Conservation (phyloP, 2,888 invertebrate species). For the Limnephilus lunatus region DNA sequence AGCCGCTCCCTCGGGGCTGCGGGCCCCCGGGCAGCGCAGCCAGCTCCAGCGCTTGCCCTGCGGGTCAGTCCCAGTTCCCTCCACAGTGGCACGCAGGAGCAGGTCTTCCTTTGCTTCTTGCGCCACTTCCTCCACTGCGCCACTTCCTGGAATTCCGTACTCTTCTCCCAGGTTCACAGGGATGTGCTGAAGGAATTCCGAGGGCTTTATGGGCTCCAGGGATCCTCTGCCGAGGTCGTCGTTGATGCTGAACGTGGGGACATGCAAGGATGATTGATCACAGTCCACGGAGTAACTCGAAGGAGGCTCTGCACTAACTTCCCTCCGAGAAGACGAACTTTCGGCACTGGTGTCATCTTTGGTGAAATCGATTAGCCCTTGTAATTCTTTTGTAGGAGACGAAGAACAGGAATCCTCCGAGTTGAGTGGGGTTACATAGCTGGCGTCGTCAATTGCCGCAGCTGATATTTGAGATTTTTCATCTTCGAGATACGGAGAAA, state of each 20-base stretch:
- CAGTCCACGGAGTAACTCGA: slow-evolving; percentile 64
- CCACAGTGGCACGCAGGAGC: slow-evolving; percentile 6
- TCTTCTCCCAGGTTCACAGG: slow-evolving; percentile 50
- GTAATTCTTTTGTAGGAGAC: slow-evolving; percentile 60
- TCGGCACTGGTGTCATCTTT: slow-evolving; percentile 56
- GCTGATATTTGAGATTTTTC: slow-evolving; percentile 56
- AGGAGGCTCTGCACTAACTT: slow-evolving; percentile 59
- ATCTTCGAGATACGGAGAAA: slow-evolving; percentile 65
- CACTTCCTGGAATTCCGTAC: slow-evolving; percentile 45
- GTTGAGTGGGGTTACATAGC: slow-evolving; percentile 70
- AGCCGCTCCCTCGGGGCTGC: slow-evolving; percentile 25
- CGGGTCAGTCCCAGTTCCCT: neutral
- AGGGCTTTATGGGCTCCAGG: slow-evolving; percentile 57
- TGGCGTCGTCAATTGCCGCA: slow-evolving; percentile 64
- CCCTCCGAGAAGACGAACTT: slow-evolving; percentile 52
- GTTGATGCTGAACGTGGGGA: slow-evolving; percentile 59
- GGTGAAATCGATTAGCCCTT: slow-evolving; percentile 61
- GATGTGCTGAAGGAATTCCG: slow-evolving; percentile 40
- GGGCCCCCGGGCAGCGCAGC: slow-evolving; percentile 56
- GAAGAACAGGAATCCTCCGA: slow-evolving; percentile 57
- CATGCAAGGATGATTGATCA: slow-evolving; percentile 61
- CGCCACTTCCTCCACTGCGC: slow-evolving; percentile 50
- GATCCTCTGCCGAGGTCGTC: slow-evolving; percentile 61
- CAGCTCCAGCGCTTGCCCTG: slow-evolving; percentile 54
- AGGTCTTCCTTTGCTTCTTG: slow-evolving; percentile 50